Conservation (phyloP, 2,797 vertebrate species). For the Argyrosomus regius region DNA sequence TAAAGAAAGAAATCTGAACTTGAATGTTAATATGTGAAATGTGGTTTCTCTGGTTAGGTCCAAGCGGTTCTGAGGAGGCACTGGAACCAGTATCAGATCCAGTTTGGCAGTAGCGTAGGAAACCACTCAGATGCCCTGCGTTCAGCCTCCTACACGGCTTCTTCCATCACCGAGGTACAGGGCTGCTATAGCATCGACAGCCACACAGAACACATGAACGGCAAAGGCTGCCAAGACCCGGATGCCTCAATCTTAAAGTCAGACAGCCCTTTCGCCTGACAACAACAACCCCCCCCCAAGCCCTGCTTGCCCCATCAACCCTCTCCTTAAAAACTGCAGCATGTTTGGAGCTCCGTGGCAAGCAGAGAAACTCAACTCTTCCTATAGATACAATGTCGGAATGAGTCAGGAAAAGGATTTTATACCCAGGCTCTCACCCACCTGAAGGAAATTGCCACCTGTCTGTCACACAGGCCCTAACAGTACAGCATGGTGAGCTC, state of each 20-base stretch:
- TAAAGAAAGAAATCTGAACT: background rate
- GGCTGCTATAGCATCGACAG: conserved; percentile 90
- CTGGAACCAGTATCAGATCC: conserved; percentile 96
- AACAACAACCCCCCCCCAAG: background rate
- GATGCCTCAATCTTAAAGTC: conserved; percentile 86
- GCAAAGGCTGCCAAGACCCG: conserved; percentile 89
- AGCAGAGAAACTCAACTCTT: background rate
- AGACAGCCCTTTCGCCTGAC: conserved; percentile 90
- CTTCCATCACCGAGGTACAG: conserved; percentile 90
- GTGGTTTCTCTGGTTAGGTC: conserved; percentile 83
- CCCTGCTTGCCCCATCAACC: background rate
- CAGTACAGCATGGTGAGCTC: conserved; percentile 74
- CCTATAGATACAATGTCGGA: conserved; percentile 14
- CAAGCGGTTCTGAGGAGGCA: conserved; percentile 93
- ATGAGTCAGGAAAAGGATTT: conserved; percentile 16
- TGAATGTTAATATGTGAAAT: background rate
- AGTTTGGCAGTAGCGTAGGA: conserved; percentile 92
- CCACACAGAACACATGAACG: conserved; percentile 91
- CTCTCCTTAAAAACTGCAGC: conserved; percentile 29
- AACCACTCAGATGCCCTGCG: conserved; percentile 92
- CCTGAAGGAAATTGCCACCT: conserved; percentile 73
- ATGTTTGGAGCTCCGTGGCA: conserved; percentile 32
- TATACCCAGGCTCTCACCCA: conserved; percentile 29
- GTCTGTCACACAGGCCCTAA: conserved; percentile 80
- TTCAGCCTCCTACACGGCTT: conserved; percentile 86